A percentile compares a stretch with the other conserved stretches of the same genome.
phyloP scores from a whole-genome alignment of 2,888 invertebrate species.

The Perizoma flavofasciatum region DNA sequence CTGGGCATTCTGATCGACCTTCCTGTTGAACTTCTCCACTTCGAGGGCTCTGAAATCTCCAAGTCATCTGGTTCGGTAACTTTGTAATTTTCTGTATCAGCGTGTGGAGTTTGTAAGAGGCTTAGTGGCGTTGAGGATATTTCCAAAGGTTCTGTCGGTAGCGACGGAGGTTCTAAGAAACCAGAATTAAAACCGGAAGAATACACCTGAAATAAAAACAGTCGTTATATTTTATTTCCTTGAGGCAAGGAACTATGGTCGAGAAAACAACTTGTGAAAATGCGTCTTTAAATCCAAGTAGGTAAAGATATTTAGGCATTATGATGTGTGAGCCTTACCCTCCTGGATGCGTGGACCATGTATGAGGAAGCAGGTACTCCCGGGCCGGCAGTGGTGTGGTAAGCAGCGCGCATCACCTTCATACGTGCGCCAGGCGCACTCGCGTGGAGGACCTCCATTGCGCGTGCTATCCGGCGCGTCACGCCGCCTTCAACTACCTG shows the following conservation, averaged over 20 bases:
- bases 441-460: constrained; percentile 88
- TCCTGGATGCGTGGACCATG: constrained; percentile 74
- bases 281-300: too few species aligned
- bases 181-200: constrained; percentile 68
- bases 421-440: constrained; percentile 87
- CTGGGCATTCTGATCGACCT: constrained; percentile 88
- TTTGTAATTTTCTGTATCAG: constrained; percentile 70
- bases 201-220: constrained; percentile 66
- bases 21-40: constrained; percentile 87
- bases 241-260: too few species aligned
- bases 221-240: neutral
- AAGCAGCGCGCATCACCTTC: constrained; percentile 88
- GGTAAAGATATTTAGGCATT: too few species aligned
- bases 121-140: constrained; percentile 75
- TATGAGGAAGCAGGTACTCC: constrained; percentile 72
- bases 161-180: constrained; percentile 62
- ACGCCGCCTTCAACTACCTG: constrained; percentile 78
- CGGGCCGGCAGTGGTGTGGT: constrained; percentile 72
- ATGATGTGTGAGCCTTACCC: constrained; percentile 53
- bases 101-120: constrained; percentile 57
- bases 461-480: constrained; percentile 78
- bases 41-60: constrained; percentile 81
- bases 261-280: too few species aligned
- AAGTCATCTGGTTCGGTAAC: constrained; percentile 83
- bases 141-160: constrained; percentile 67